A percentile compares a stretch with the other conserved stretches of the same genome.
phyloP scores from a whole-genome alignment of 2,797 vertebrate species.

The Podarcis lilfordi region DNA sequence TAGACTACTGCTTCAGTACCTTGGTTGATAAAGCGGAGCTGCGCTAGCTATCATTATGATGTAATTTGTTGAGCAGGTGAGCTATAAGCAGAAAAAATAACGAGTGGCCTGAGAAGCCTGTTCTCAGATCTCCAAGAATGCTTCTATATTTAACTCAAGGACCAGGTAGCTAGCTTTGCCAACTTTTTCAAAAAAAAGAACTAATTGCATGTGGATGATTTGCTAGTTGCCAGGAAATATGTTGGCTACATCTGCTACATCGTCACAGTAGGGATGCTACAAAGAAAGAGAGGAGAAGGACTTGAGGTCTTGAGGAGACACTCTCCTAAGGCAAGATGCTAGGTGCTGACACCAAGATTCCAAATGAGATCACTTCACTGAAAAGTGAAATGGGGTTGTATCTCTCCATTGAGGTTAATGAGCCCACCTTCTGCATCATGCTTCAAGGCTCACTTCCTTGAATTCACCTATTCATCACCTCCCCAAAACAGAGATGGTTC shows the following conservation, averaged over 20 bases:
- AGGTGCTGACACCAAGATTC: not conserved
- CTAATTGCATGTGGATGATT: not conserved
- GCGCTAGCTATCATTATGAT: not conserved
- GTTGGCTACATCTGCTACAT: not conserved
- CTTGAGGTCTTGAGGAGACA: not conserved
- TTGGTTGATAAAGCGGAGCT: not conserved
- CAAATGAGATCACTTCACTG: not conserved
- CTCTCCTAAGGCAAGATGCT: not conserved
- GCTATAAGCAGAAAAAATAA: not conserved
- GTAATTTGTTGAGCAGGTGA: not conserved
- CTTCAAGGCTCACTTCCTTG: not conserved
- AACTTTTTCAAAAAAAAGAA: not conserved
- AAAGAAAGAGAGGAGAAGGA: not conserved
- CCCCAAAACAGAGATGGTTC: no score
- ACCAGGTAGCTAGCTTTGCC: not conserved
- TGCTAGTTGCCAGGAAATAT: not conserved
- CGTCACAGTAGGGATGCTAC: not conserved
- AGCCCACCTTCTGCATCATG: not conserved
- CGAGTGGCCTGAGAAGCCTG: not conserved
- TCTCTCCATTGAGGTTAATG: not conserved
- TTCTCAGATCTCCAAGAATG: not conserved
- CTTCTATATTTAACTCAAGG: not conserved
- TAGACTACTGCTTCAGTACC: not conserved
- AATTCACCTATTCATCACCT: no score
- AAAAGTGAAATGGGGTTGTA: not conserved